Evolutionary conservation across 2,113 vertebrate species (phyloP).

Genomic region (Lathamus discolor): DNA sequence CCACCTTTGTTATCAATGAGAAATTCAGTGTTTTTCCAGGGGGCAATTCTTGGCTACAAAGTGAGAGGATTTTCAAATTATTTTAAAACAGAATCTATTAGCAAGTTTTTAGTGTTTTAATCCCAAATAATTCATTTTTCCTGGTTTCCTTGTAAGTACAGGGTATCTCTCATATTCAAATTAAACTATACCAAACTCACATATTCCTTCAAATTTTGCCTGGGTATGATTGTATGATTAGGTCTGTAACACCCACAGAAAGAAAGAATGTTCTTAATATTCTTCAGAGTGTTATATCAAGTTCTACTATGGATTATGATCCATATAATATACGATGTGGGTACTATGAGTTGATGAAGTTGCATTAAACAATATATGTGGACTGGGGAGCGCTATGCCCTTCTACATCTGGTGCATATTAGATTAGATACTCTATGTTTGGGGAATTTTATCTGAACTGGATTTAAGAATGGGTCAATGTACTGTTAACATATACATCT

Average conservation of each 20-base stretch:
- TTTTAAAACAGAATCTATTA: neutral
- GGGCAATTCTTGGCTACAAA: neutral
- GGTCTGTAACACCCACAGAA: neutral
- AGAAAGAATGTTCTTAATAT: neutral
- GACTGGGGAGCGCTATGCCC: neutral
- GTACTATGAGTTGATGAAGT: neutral
- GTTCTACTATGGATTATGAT: neutral
- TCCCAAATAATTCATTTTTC: neutral
- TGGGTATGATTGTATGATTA: neutral
- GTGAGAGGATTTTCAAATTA: neutral
- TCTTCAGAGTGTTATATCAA: neutral
- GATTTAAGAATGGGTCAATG: neutral
- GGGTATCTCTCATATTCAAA: neutral
- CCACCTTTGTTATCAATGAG: neutral
- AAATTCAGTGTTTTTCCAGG: neutral
- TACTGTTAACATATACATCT: neutral
- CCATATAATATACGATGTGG: neutral
- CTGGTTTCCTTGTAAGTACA: neutral
- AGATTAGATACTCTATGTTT: neutral
- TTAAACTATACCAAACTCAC: neutral
- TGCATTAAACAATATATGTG: neutral
- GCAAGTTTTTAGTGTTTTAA: neutral
- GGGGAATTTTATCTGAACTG: neutral
- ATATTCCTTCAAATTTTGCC: neutral
- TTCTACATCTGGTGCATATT: conserved; percentile 18